Evolutionary conservation across 2,888 invertebrate genomes (phyloP), one percentile per base, ranked within the genome.

Genomic region (Drosophila ezoana): DNA sequence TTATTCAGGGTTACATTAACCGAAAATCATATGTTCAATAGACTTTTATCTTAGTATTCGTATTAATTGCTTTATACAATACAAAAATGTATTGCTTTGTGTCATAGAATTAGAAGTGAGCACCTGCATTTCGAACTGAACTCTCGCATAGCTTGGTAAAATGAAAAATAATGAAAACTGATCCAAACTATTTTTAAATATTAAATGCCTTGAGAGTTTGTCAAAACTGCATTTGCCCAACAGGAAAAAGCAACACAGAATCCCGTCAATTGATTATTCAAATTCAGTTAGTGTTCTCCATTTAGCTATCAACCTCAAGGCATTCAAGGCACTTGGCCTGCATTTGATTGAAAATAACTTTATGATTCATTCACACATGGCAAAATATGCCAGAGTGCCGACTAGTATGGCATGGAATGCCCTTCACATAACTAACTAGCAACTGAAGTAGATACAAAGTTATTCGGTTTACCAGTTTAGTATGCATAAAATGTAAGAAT

Each of bases 401-500:
- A 23, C 33, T 41, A 41, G 41, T 10, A 43, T 37, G 33, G 32
- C 33, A 44, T 51, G 23, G 38, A 33, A 14, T 35, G 56, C n/a
- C 6, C 38, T 16, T 47, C 41, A 16, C 23, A 63, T 44, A 32
- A 20, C 51, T 51, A 18, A 23, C 44, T 51, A 28, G 38, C 43
- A 51, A 35, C 40, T 47, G 32, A 38, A 37, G 56, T 40, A 38
- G 23, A 33, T 35, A 32, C 66, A 57, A 72, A 73, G 63, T 57
- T 53, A 59, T 60, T 61, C 49, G 51, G 47, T 40, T 43, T 44
- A 18, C 35, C 52, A 32, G 57, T 53, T 69, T 68, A 54, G 67
- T 59, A 68, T 65, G 63, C 70, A 65, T 45, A 53, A 74, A 63
- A 69, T 63, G 43, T 68, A 60, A 60, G 63, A 74, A 74, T 74